phyloP scores from a whole-genome alignment of 2,888 invertebrate species.

The Seira sanloemensis region DNA sequence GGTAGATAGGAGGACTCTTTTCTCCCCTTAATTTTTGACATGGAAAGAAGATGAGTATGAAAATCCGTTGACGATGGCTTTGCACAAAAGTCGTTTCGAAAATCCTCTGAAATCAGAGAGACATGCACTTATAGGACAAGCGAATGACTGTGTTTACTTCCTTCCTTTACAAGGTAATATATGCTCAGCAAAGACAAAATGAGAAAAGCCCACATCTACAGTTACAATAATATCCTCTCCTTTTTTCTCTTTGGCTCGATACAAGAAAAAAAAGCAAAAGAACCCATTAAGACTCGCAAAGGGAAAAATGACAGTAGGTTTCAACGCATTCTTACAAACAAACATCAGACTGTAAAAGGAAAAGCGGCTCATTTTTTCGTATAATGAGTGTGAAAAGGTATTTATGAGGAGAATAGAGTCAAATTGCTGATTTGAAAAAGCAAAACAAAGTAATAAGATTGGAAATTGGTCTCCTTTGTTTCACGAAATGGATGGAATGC shows the following conservation, averaged over 20 bases:
- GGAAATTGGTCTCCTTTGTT: background rate
- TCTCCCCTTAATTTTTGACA: too few relatives aligned
- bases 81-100: constrained; percentile 59
- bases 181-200: constrained; percentile 11
- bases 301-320: background rate
- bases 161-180: constrained; percentile 13
- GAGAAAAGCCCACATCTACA: constrained; percentile 8
- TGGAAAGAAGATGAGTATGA: constrained; percentile 41
- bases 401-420: background rate
- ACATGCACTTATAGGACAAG: constrained; percentile 16
- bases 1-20: background rate
- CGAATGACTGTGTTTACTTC: background rate
- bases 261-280: constrained; percentile 25
- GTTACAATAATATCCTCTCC: constrained; percentile 20
- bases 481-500: background rate
- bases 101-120: constrained; percentile 54
- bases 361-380: background rate
- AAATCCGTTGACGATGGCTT: constrained; percentile 60
- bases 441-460: background rate
- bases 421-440: constrained; percentile 8
- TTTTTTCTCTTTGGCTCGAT: constrained; percentile 12
- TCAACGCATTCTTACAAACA: background rate
- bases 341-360: background rate
- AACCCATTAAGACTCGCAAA: background rate
- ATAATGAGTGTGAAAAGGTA: background rate